phyloP scores from a whole-genome alignment of 2,113 vertebrate species.

The Galbula dea region DNA sequence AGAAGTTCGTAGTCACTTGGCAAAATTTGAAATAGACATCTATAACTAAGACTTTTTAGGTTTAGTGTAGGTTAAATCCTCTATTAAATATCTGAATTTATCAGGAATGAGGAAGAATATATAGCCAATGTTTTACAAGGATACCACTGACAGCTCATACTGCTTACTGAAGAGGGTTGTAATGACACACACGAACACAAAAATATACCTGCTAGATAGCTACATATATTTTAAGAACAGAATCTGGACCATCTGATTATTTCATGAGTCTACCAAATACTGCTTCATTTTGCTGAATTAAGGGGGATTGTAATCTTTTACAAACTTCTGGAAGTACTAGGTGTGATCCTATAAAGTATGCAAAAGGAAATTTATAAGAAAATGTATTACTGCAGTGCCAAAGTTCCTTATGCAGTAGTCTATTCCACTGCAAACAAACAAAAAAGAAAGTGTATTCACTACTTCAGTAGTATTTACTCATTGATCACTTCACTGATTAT shows the following conservation, averaged over 20 bases:
- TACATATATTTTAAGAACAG: not conserved
- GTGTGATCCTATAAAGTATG: not conserved
- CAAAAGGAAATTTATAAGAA: not conserved
- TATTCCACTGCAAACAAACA: not conserved
- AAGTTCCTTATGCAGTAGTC: not conserved
- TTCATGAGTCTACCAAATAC: not conserved
- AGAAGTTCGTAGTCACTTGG: not conserved
- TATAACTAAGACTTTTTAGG: not conserved
- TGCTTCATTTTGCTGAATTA: not conserved
- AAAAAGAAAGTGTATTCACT: not conserved
- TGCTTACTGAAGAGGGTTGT: not conserved
- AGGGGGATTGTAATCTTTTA: not conserved
- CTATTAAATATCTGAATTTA: not conserved
- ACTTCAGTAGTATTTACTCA: not conserved
- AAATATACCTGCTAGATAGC: not conserved
- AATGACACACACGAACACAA: not conserved
- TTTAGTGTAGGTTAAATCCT: not conserved
- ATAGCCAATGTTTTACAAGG: not conserved
- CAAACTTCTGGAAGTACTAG: not conserved
- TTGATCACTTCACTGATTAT: not conserved
- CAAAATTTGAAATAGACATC: not conserved
- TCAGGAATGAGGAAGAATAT: not conserved
- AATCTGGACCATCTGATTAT: not conserved
- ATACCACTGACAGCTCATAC: not conserved
- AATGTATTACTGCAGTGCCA: rapidly evolving